These are phyloP conservation scores for Sinocyclocheilus anshuiensis DNA, from an alignment of 2,113 vertebrate species.

Conservation along the genomic window DNA sequence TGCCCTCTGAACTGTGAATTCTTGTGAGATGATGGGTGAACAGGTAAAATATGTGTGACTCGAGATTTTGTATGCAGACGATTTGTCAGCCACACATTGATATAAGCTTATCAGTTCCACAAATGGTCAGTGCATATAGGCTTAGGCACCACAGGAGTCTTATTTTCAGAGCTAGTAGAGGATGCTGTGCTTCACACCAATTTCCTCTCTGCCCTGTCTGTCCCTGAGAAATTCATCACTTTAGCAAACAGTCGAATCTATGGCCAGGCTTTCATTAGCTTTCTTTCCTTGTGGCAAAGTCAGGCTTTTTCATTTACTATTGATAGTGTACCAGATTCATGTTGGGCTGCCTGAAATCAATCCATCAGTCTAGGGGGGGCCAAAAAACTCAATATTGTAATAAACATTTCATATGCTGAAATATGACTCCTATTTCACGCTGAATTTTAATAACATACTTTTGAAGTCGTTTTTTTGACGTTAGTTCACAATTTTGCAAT, in stretches of 20 bases:
- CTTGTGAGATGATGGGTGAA: not conserved
- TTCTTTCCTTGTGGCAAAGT: not conserved
- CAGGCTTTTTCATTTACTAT: not conserved
- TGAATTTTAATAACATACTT: slow-evolving; percentile 1
- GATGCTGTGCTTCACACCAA: slow-evolving; percentile 18
- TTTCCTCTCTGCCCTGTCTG: not conserved
- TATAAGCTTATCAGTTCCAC: not conserved
- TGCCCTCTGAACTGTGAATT: not conserved
- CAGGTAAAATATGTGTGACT: not conserved
- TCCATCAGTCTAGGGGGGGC: not conserved
- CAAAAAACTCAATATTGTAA: not conserved
- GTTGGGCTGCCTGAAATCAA: not conserved
- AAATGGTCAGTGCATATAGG: not conserved
- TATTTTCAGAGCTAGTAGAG: not conserved
- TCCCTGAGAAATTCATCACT: not conserved
- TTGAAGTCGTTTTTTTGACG: not conserved
- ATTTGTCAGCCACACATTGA: not conserved
- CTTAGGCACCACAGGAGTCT: not conserved
- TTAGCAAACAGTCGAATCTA: not conserved
- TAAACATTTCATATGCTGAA: not conserved
- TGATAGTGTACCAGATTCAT: not conserved
- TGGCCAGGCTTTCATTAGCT: slow-evolving; percentile 4
- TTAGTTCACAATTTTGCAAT: not conserved
- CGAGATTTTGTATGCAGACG: not conserved
- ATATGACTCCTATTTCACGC: not conserved